Evolutionary conservation across 2,888 invertebrate genomes (phyloP).

Genomic region (Spodoptera picta): DNA sequence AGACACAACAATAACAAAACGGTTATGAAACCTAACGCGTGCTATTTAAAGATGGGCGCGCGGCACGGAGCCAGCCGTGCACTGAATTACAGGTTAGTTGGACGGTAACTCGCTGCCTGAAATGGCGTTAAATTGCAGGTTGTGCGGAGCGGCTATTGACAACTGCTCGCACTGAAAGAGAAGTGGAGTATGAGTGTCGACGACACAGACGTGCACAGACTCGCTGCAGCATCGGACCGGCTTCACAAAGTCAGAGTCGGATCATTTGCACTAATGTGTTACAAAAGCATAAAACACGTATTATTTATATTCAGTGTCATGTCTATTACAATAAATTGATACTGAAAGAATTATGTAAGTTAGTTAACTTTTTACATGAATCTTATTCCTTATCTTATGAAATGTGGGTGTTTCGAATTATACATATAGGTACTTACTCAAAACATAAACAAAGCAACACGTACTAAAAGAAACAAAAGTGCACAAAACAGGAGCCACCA

Average conservation of each 20-base stretch:
- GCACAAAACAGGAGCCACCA: background rate
- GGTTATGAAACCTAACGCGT: constrained; percentile 29
- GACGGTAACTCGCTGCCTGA: constrained; percentile 43
- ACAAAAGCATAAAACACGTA: too few species aligned
- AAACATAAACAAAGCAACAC: too few species aligned
- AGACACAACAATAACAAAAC: constrained; percentile 42
- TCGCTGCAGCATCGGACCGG: background rate
- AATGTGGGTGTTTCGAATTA: too few species aligned
- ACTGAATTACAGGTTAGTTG: constrained; percentile 56
- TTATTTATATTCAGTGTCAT: too few species aligned
- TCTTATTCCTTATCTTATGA: background rate
- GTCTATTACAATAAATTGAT: background rate
- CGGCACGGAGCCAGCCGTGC: constrained; percentile 34
- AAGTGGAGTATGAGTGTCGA: constrained; percentile 23
- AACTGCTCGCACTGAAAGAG: constrained; percentile 33
- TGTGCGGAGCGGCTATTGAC: constrained; percentile 33
- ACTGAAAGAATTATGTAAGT: too few species aligned
- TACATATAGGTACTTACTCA: too few species aligned
- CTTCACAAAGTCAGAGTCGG: background rate
- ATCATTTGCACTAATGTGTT: too few species aligned
- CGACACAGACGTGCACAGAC: constrained; percentile 18
- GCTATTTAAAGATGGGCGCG: constrained; percentile 49
- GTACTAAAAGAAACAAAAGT: background rate
- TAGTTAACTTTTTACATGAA: background rate
- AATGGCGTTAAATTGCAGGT: constrained; percentile 53